Percentiles rank a stretch among this genome's conserved stretches.
Evolutionary conservation across 2,113 vertebrate genomes (phyloP).

Genomic region (Bostrychus sinensis): DNA sequence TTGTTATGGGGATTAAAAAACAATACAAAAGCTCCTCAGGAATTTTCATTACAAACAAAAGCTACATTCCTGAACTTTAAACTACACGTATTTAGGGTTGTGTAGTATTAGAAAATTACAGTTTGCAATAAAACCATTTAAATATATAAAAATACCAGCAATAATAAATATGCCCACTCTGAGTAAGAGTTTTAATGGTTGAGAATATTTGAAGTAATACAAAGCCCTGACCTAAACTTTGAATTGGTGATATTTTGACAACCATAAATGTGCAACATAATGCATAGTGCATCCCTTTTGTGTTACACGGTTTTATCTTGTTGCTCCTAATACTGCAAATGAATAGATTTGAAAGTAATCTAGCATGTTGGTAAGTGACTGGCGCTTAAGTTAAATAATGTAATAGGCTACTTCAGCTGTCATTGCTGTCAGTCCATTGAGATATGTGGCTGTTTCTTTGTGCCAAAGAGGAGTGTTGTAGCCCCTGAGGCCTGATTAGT

Average conservation of each 20-base stretch:
- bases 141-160: no score
- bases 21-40: neutral
- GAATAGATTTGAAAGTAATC: constrained; percentile 25
- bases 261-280: no score
- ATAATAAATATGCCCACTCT: no score
- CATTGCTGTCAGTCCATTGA: constrained; percentile 47
- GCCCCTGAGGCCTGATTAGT: constrained; percentile 3
- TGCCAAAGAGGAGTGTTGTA: constrained; percentile 17
- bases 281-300: no score
- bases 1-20: constrained; percentile 4
- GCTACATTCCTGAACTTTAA: neutral
- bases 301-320: no score
- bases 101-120: no score
- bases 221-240: no score
- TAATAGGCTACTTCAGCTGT: constrained; percentile 47
- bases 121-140: no score
- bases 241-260: no score
- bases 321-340: neutral
- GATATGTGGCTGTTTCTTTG: constrained; percentile 38
- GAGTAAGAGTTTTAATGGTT: no score
- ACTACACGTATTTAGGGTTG: no score
- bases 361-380: constrained; percentile 24
- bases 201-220: no score
- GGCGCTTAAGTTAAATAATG: constrained; percentile 56
- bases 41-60: neutral